phyloP scores from a whole-genome alignment of 2,888 invertebrate genomes.

The Dasysyrphus albostriatus region DNA sequence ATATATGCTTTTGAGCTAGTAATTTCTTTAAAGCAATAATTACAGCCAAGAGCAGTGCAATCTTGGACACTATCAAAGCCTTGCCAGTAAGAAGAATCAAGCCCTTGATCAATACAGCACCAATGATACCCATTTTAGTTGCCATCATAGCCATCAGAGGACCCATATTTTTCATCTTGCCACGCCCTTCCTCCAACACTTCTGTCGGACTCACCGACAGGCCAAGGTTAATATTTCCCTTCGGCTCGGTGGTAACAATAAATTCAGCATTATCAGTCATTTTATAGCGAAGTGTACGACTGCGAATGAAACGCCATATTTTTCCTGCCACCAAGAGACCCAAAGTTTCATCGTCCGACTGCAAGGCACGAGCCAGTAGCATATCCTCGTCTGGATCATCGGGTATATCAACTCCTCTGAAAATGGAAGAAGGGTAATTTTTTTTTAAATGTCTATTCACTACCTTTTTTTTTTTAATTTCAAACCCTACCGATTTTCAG shows the following conservation, averaged over 20 bases:
- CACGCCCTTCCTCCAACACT: slow-evolving; percentile 87
- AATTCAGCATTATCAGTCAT: slow-evolving; percentile 91
- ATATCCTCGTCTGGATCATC: slow-evolving; percentile 86
- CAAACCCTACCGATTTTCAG: slow-evolving; percentile 86
- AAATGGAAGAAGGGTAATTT: slow-evolving; percentile 1
- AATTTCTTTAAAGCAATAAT: slow-evolving; percentile 93
- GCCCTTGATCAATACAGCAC: slow-evolving; percentile 92
- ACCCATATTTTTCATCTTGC: slow-evolving; percentile 89
- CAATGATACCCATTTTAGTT: slow-evolving; percentile 92
- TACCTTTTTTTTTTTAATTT: background rate
- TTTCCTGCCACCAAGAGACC: slow-evolving; percentile 89
- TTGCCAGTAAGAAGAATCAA: slow-evolving; percentile 92
- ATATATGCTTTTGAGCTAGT: slow-evolving; percentile 88
- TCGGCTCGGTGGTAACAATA: slow-evolving; percentile 88
- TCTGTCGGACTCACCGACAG: slow-evolving; percentile 88
- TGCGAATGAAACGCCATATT: slow-evolving; percentile 90
- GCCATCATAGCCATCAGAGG: slow-evolving; percentile 90
- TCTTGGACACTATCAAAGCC: slow-evolving; percentile 93
- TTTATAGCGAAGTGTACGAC: slow-evolving; percentile 91
- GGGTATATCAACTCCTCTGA: slow-evolving; percentile 79
- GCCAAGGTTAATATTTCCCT: slow-evolving; percentile 86
- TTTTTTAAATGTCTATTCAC: background rate
- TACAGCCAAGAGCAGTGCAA: slow-evolving; percentile 91
- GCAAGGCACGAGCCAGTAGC: slow-evolving; percentile 83
- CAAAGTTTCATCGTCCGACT: slow-evolving; percentile 87